These are phyloP conservation scores for Parauchenoglanis ngamensis DNA, from an alignment of 2,797 vertebrate species.

Conservation along the genomic window DNA sequence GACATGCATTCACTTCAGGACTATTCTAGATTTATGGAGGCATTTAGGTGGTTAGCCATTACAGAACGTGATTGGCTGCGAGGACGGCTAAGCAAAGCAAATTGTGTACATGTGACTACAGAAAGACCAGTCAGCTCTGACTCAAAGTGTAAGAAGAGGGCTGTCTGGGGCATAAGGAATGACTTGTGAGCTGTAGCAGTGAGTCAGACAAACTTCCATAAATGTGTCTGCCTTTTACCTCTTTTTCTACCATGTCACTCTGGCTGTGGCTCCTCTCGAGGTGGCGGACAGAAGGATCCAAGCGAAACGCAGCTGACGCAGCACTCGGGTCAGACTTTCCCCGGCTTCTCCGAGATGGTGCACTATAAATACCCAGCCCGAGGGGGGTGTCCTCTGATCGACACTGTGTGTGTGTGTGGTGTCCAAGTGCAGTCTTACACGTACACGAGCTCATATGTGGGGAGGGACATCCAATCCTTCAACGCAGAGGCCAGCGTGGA, in stretches of 20 bases:
- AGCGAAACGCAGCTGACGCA: conserved; percentile 27
- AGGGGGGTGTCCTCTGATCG: conserved; percentile 41
- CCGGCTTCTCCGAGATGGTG: not conserved
- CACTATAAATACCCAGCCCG: conserved; percentile 48
- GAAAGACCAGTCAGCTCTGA: not conserved
- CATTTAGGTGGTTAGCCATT: not conserved
- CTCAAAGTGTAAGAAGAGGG: not conserved
- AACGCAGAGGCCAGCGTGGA: conserved; percentile 65
- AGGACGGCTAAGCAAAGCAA: not conserved
- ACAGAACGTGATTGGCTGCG: not conserved
- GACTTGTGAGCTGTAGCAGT: not conserved
- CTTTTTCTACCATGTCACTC: not conserved
- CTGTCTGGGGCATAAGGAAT: not conserved
- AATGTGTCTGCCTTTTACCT: not conserved
- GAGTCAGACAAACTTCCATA: not conserved
- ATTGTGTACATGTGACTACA: not conserved
- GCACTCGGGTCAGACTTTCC: conserved; percentile 16
- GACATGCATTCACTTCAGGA: not conserved
- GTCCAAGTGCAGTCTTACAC: conserved; percentile 52
- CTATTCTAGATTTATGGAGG: conserved; percentile 19
- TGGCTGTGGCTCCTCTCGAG: not conserved
- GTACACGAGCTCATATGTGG: conserved; percentile 54
- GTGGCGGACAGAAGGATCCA: not conserved
- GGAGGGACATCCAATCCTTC: conserved; percentile 66
- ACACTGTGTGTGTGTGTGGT: conserved; percentile 19